Evolutionary conservation across 1,140 invertebrate genomes (phyloP).

Genomic region (Holcopasites calliopsidis): DNA sequence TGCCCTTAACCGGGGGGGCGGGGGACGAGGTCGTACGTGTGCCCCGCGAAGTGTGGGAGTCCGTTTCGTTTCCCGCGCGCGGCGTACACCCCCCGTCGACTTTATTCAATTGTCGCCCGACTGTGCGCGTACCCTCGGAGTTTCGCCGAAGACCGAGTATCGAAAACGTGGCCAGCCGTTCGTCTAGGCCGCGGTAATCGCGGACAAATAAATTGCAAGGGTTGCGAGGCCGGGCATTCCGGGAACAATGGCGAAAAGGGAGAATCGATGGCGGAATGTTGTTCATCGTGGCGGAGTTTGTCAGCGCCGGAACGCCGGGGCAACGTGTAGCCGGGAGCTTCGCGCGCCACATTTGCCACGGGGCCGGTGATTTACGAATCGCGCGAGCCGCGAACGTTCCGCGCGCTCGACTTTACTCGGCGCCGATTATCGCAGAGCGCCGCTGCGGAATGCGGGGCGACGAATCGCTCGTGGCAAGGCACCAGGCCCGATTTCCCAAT

Average conservation of each 20-base stretch:
- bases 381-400: neutral
- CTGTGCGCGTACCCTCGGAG: too few relatives aligned
- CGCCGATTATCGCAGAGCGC: constrained; percentile 69
- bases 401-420: constrained; percentile 19
- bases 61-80: constrained; percentile 22
- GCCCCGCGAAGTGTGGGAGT: constrained; percentile 23
- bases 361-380: constrained; percentile 54
- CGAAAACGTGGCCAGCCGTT: too few relatives aligned
- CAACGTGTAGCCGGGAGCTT: constrained; percentile 56
- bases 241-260: constrained; percentile 50
- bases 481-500: too few relatives aligned
- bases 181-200: neutral
- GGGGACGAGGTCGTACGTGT: neutral
- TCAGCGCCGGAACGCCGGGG: constrained; percentile 68
- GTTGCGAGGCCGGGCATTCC: neutral
- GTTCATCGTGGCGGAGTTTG: constrained; percentile 66
- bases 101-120: constrained; percentile 48
- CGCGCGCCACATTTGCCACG: constrained; percentile 62
- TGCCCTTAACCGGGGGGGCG: neutral
- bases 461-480: too few relatives aligned
- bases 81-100: constrained; percentile 1
- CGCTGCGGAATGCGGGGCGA: too few relatives aligned
- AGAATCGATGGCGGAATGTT: constrained; percentile 60
- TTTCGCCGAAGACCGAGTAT: too few relatives aligned
- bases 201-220: constrained; percentile 21